phyloP scores from a whole-genome alignment of 1,140 invertebrate genomes.

The Pomphorhynchus laevis region DNA sequence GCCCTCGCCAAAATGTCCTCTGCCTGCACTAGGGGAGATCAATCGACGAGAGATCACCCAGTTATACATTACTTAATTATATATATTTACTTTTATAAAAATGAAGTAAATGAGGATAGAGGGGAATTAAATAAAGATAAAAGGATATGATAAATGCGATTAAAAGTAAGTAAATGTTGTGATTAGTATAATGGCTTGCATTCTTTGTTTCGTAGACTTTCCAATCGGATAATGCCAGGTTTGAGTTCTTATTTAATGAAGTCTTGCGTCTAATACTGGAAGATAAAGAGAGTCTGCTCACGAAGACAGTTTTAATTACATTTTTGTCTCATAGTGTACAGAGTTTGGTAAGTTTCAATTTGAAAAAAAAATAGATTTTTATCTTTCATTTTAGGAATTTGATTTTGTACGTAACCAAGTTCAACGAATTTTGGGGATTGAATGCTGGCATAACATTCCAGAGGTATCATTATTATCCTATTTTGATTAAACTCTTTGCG shows the following conservation, averaged over 20 bases:
- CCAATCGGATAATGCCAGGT: conserved; percentile 37
- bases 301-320: conserved; percentile 41
- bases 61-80: no score
- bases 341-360: conserved; percentile 25
- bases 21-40: no score
- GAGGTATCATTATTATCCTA: no score
- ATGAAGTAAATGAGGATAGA: no score
- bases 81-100: no score
- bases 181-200: no score
- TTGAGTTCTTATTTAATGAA: conserved; percentile 47
- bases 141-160: no score
- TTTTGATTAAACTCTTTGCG: conserved; percentile 56
- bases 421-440: conserved; percentile 56
- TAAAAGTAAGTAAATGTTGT: no score
- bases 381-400: conserved; percentile 34
- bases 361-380: neutral
- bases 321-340: conserved; percentile 85
- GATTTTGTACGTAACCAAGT: conserved; percentile 57
- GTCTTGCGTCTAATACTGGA: conserved; percentile 34
- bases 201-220: conserved; percentile 30
- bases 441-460: no score
- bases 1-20: no score
- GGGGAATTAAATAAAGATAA: no score
- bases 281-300: conserved; percentile 24
- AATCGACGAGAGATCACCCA: no score